These are phyloP conservation scores for Apteryx owenii DNA, from an alignment of 2,113 vertebrate genomes.

Conservation along the genomic window DNA sequence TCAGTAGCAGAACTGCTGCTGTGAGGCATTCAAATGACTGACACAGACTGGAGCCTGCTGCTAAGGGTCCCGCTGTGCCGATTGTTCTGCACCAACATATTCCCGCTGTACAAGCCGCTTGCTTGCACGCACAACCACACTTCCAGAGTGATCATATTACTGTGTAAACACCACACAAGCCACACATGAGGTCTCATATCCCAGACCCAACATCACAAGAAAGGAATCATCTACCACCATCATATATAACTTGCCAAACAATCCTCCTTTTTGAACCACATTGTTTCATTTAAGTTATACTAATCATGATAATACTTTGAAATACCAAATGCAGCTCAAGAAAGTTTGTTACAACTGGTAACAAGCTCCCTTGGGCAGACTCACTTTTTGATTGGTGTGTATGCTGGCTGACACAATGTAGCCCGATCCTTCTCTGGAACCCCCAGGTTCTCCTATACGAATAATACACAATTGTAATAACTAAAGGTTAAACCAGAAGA, in stretches of 20 bases:
- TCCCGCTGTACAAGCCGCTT: background rate
- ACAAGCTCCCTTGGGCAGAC: background rate
- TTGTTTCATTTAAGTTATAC: background rate
- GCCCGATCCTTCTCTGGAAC: background rate
- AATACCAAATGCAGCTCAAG: background rate
- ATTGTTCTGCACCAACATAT: background rate
- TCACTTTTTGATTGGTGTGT: background rate
- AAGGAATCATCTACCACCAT: background rate
- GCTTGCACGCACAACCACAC: background rate
- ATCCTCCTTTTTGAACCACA: background rate
- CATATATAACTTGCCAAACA: background rate
- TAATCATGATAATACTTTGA: background rate
- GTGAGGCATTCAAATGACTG: background rate
- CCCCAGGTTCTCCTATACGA: background rate
- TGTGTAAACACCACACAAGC: accelerated
- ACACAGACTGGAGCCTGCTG: background rate
- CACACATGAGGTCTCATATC: background rate
- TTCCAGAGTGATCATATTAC: background rate
- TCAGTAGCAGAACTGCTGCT: background rate
- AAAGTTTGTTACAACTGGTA: background rate
- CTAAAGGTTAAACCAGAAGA: background rate
- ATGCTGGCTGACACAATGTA: background rate
- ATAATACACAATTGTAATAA: background rate
- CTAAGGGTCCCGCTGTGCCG: background rate
- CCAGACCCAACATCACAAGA: background rate